Evolutionary conservation across 2,113 vertebrate species (phyloP).

Genomic region (Spilogale gracilis): DNA sequence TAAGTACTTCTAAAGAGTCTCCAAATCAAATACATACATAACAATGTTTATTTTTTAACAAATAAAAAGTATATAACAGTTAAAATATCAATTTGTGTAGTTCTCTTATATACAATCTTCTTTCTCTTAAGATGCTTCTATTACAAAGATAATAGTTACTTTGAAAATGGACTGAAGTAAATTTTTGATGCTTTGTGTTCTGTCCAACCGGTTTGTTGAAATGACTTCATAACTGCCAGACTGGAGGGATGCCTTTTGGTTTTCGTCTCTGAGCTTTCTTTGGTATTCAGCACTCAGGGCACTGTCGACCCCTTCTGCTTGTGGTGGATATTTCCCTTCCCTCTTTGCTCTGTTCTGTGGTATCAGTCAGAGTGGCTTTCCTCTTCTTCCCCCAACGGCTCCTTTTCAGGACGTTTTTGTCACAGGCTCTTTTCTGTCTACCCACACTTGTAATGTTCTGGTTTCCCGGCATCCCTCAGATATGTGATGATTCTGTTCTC

Average conservation of each 20-base stretch:
- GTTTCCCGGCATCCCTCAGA: background rate
- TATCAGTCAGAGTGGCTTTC: background rate
- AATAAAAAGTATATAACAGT: background rate
- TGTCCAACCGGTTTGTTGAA: background rate
- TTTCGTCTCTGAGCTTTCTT: background rate
- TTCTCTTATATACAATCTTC: background rate
- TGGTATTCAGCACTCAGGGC: accelerated
- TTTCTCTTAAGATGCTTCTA: background rate
- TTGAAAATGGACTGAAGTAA: background rate
- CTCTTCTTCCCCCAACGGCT: background rate
- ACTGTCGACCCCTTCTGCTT: background rate
- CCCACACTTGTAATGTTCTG: background rate
- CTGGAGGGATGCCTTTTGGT: background rate
- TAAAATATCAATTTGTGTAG: background rate
- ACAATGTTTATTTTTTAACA: background rate
- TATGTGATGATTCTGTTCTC: background rate
- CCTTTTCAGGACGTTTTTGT: background rate
- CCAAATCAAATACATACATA: background rate
- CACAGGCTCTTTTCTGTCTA: background rate
- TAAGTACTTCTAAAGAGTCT: background rate
- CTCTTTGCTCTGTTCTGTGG: no score
- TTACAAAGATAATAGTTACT: background rate
- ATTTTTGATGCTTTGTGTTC: background rate
- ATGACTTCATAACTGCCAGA: background rate
- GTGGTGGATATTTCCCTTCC: background rate